Base-by-base conservation (phyloP, 2,113 vertebrate species). In the Peromyscus californicus region DNA sequence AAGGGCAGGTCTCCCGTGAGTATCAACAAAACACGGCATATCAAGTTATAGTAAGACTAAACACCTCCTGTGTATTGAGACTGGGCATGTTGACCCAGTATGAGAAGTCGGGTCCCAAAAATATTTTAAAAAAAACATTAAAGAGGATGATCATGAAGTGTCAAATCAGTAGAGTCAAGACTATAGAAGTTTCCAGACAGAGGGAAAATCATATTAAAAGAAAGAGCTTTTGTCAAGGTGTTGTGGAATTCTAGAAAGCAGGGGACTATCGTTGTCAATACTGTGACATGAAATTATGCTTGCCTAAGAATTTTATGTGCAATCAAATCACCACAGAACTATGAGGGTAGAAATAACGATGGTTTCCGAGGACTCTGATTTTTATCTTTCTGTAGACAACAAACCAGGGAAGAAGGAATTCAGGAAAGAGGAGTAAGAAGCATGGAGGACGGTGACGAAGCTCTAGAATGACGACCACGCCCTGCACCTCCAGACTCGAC, bases 171-270 rank as follows among this genome's bases (percentile, higher is more conserved):
- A 76, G 19, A 78, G 48, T 89, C 83, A 91, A 88, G 19, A 80
- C 8, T 24, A 51, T 74, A 63, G 74, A 90, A 31, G 16, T 39
- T 93, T 82, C 74, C 67, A 78, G 70, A 89, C 36, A 90, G 29
- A 33, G 15, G 31, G 24, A 51, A 88, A 88, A 78, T 61, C 31
- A 21, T 24, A 88, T 63, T 9, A 75, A 45, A 94, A 84, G 16
- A 3, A 89, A 5, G 12, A 5, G 12, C 72, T 84, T 96, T 54
- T 74, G 70, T 78, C 29, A 92, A 85, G 84, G n/a, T 33, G 87
- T 74, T 45, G 84, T 24, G 72, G 39, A 54, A 17, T 80, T 96
- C n/a, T 86, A 89, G 89, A 92, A 79, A 10, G 54, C 39, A 96
- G 16, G 39, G 33, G 48, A 80, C 10, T 79, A 45, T 39, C 72